Percentiles rank a stretch among this genome's conserved stretches.
Evolutionary conservation across 2,888 invertebrate genomes (phyloP).

Genomic region (Drosophila diplacantha): DNA sequence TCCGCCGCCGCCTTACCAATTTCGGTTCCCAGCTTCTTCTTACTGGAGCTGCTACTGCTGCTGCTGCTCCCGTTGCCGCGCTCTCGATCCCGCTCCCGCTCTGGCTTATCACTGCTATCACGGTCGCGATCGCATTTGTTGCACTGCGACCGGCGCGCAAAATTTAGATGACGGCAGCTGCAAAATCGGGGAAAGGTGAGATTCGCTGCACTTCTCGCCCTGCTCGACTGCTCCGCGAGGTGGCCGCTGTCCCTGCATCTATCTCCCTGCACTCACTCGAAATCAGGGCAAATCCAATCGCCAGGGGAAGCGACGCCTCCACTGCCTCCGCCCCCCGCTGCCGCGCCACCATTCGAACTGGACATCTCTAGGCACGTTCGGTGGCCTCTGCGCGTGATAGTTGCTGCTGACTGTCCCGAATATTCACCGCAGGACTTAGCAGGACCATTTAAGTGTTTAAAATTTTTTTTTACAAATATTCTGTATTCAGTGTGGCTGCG

Average conservation of each 20-base stretch:
- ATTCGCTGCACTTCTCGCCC: constrained; percentile 48
- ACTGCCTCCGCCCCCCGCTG: constrained; percentile 32
- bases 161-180: constrained; percentile 94
- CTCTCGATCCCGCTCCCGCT: constrained; percentile 44
- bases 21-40: constrained; percentile 93
- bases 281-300: constrained; percentile 69
- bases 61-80: constrained; percentile 62
- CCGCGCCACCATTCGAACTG: constrained; percentile 46
- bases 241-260: constrained; percentile 42
- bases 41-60: constrained; percentile 63
- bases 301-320: constrained; percentile 59
- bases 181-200: constrained; percentile 42
- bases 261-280: constrained; percentile 77
- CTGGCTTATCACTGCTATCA: constrained; percentile 59
- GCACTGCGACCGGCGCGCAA: constrained; percentile 92
- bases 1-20: constrained; percentile 99
- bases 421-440: neutral
- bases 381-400: constrained; percentile 5
- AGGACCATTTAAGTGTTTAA: constrained; percentile 18
- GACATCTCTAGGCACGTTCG: constrained; percentile 47
- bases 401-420: constrained; percentile 5
- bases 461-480: constrained; percentile 56
- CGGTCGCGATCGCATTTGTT: constrained; percentile 85
- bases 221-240: constrained; percentile 12
- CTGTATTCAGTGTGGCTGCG: constrained; percentile 57